These are phyloP conservation scores for Charaxes varanes DNA, from an alignment of 1,140 invertebrate species.

Conservation along the genomic window DNA sequence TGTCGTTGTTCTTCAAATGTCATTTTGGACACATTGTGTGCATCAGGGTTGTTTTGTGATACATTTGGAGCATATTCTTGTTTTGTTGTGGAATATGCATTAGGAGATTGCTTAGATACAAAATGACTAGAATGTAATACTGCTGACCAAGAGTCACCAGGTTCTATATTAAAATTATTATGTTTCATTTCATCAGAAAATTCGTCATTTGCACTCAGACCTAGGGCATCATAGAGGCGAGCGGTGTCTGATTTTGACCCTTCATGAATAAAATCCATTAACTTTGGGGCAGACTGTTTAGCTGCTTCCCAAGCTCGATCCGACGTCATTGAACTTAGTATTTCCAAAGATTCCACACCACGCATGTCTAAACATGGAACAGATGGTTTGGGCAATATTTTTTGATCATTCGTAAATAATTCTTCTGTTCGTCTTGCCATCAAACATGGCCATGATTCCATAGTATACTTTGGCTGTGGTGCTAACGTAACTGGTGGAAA, in stretches of 20 bases:
- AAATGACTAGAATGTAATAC: constrained; percentile 28
- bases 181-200: constrained; percentile 42
- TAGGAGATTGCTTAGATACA: constrained; percentile 32
- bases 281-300: constrained; percentile 66
- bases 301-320: constrained; percentile 71
- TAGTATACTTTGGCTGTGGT: constrained; percentile 61
- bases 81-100: constrained; percentile 29
- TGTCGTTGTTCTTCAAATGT: constrained; percentile 30
- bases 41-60: constrained; percentile 26
- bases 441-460: constrained; percentile 62
- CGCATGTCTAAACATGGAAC: constrained; percentile 43
- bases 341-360: constrained; percentile 41
- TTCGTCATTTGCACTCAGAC: constrained; percentile 42
- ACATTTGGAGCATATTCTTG: constrained; percentile 24
- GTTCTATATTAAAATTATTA: constrained; percentile 29
- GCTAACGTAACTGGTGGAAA: constrained; percentile 53
- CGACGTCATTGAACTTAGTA: constrained; percentile 52
- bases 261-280: constrained; percentile 66
- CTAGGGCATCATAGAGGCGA: constrained; percentile 58
- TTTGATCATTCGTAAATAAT: constrained; percentile 43
- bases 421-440: constrained; percentile 50
- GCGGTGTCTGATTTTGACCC: constrained; percentile 60
- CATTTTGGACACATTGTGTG: constrained; percentile 31
- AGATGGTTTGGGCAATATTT: constrained; percentile 20
- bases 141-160: constrained; percentile 34